Percentiles rank a stretch among this genome's conserved stretches.
These are phyloP conservation scores for Marcusenius ussheri DNA, from an alignment of 2,113 vertebrate genomes.

Conservation along the genomic window DNA sequence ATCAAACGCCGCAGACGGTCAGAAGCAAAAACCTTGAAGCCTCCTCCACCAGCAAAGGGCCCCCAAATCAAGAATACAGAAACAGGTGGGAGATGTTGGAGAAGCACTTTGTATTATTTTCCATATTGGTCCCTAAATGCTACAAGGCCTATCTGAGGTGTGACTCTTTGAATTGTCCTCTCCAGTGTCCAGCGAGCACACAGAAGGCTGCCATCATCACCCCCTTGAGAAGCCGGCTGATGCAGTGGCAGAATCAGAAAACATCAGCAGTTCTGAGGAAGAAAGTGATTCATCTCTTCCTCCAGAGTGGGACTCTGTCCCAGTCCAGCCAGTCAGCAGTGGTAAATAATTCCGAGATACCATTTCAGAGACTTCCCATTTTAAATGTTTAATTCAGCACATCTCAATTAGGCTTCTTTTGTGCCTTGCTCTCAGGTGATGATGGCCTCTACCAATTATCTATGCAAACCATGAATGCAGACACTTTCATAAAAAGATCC, in stretches of 20 bases:
- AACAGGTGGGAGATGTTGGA: slow-evolving; percentile 40
- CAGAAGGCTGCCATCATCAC: slow-evolving; percentile 69
- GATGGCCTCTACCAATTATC: slow-evolving; percentile 94
- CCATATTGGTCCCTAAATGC: not conserved
- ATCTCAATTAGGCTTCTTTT: slow-evolving; percentile 12
- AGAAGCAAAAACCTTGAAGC: slow-evolving; percentile 68
- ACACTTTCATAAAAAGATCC: slow-evolving; percentile 86
- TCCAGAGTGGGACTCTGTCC: slow-evolving; percentile 89
- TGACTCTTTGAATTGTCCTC: not conserved
- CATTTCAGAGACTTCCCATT: not conserved
- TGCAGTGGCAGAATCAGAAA: slow-evolving; percentile 73
- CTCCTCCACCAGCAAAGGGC: slow-evolving; percentile 65
- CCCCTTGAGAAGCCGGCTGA: slow-evolving; percentile 69
- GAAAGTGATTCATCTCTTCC: slow-evolving; percentile 82
- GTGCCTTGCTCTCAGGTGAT: slow-evolving; percentile 55
- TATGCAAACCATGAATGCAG: slow-evolving; percentile 89
- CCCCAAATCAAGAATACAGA: slow-evolving; percentile 72
- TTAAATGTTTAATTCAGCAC: not conserved
- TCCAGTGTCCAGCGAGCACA: slow-evolving; percentile 50
- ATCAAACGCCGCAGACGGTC: slow-evolving; percentile 82
- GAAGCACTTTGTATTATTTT: not conserved
- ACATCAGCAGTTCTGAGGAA: slow-evolving; percentile 91
- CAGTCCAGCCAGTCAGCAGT: slow-evolving; percentile 69
- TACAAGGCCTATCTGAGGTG: not conserved
- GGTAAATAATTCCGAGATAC: slow-evolving; percentile 60